Evolutionary conservation across 1,140 invertebrate species (phyloP).

Genomic region (Drosophila serrata): DNA sequence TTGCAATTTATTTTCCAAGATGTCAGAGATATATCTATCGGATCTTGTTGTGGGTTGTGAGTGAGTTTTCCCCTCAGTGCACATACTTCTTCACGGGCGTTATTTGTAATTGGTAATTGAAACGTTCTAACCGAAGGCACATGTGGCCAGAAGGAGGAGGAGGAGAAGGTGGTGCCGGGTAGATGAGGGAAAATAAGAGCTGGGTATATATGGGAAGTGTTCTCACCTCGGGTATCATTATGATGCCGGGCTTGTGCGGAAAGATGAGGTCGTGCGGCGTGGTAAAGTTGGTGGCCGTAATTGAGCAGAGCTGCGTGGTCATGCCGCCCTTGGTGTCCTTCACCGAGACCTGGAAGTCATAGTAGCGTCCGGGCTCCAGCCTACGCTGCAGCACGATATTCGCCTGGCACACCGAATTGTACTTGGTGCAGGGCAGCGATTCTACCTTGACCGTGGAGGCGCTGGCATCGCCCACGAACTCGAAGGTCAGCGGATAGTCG

Average conservation of each 20-base stretch:
- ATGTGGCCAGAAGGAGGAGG: constrained; percentile 8
- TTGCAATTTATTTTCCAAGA: constrained; percentile 1
- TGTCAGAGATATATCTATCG: constrained; percentile 11
- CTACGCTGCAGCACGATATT: constrained; percentile 92
- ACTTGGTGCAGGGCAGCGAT: constrained; percentile 92
- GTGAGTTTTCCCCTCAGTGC: constrained; percentile 10
- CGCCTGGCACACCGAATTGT: constrained; percentile 93
- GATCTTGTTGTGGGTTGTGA: neutral
- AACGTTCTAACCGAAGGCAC: constrained; percentile 22
- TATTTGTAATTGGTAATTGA: constrained; percentile 36
- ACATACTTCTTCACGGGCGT: constrained; percentile 29
- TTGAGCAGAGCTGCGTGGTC: constrained; percentile 91
- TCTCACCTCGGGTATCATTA: constrained; percentile 92
- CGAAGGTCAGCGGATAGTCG: constrained; percentile 93
- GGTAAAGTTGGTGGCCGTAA: constrained; percentile 93
- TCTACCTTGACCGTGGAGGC: constrained; percentile 91
- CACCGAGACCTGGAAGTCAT: constrained; percentile 92
- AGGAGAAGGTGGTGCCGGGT: neutral
- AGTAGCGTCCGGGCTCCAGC: constrained; percentile 91
- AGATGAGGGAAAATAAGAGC: neutral
- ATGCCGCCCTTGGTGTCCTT: constrained; percentile 91
- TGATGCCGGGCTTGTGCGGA: constrained; percentile 92
- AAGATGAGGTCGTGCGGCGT: constrained; percentile 92
- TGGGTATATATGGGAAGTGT: constrained; percentile 3
- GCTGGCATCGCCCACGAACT: constrained; percentile 90